phyloP scores from a whole-genome alignment of 2,113 vertebrate genomes.

The Microcebus murinus region DNA sequence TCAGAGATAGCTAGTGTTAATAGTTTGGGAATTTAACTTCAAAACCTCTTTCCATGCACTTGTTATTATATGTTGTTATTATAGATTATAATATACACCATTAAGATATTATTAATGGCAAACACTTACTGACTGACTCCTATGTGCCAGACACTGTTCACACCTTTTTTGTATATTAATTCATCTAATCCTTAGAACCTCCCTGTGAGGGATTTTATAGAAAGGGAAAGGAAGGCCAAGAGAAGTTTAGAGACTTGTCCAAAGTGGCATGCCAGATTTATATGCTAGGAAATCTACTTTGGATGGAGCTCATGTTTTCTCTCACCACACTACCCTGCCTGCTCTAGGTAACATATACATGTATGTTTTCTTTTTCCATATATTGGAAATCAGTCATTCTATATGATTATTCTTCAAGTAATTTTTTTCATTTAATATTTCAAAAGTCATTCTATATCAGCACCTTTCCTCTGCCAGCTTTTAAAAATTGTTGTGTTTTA shows the following conservation, averaged over 20 bases:
- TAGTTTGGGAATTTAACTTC: neutral
- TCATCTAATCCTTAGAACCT: slow-evolving; percentile 11
- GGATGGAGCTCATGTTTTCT: neutral
- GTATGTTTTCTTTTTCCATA: slow-evolving; percentile 24
- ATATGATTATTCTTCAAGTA: slow-evolving; percentile 37
- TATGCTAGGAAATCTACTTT: neutral
- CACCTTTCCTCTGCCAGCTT: slow-evolving; percentile 11
- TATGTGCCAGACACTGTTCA: neutral
- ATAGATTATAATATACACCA: neutral
- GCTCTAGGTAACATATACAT: neutral
- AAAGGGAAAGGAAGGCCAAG: neutral
- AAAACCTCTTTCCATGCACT: neutral
- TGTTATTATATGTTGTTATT: neutral
- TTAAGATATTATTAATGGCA: neutral
- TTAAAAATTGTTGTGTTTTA: neutral
- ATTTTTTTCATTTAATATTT: slow-evolving; percentile 18
- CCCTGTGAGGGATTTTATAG: slow-evolving; percentile 16
- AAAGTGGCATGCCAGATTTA: neutral
- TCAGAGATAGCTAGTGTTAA: neutral
- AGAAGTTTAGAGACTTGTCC: neutral
- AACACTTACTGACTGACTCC: neutral
- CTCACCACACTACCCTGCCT: neutral
- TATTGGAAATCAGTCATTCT: neutral
- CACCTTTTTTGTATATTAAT: neutral
- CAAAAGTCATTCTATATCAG: slow-evolving; percentile 1